These are phyloP conservation scores for Pseudomyrmex flavicornis DNA, from an alignment of 1,140 invertebrate genomes.

Conservation along the genomic window DNA sequence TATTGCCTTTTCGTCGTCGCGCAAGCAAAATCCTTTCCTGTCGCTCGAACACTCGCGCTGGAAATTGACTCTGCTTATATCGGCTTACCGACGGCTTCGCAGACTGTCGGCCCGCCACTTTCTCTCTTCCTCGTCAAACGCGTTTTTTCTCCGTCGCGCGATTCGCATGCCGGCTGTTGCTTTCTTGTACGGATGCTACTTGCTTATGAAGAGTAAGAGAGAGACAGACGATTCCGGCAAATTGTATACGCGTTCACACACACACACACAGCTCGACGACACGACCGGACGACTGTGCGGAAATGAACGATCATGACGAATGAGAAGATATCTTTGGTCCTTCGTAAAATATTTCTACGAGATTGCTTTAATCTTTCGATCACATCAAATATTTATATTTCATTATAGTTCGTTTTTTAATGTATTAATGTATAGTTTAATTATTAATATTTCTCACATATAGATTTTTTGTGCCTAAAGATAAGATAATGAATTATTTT, in stretches of 20 bases:
- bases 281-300: conserved; percentile 1
- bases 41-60: conserved; percentile 72
- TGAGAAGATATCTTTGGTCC: not conserved
- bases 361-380: not conserved
- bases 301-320: conserved; percentile 33
- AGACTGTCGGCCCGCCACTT: conserved; percentile 64
- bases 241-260: conserved; percentile 8
- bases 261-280: conserved; percentile 1
- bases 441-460: not conserved
- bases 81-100: conserved; percentile 71
- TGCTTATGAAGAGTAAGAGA: not conserved
- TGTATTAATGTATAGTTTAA: no score
- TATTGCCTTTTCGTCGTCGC: conserved; percentile 75
- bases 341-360: not conserved
- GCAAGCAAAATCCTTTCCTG: conserved; percentile 74
- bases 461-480: not conserved
- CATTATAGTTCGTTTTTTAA: not conserved
- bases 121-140: conserved; percentile 32
- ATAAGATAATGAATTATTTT: no score
- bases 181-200: conserved; percentile 41
- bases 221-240: not conserved
- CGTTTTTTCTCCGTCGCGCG: conserved; percentile 21
- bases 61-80: conserved; percentile 76
- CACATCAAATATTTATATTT: not conserved
- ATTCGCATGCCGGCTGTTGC: conserved; percentile 67